These are phyloP conservation scores for Sacculina carcini DNA, from an alignment of 2,888 invertebrate species.

Conservation along the genomic window DNA sequence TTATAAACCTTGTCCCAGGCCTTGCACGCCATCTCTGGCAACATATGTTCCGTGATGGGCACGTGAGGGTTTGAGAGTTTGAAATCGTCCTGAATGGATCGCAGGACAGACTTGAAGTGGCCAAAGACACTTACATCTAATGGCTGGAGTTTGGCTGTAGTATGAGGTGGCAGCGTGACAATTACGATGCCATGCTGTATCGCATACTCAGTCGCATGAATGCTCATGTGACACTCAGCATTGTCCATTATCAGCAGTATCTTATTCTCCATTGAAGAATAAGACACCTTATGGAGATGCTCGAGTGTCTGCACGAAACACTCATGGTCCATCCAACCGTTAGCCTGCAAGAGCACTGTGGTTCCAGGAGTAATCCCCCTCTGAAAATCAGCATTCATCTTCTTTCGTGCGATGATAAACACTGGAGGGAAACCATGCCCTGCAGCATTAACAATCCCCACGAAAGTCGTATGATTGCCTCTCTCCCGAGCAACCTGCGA, in stretches of 20 bases:
- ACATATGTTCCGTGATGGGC: conserved; percentile 3
- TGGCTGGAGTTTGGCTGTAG: conserved; percentile 5
- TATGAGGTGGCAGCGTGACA: conserved; percentile 4
- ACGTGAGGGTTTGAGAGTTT: conserved; percentile 1
- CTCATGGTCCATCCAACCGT: conserved; percentile 5
- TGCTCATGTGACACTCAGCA: conserved; percentile 6
- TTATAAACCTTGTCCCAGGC: conserved; percentile 4
- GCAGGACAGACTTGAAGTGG: not conserved
- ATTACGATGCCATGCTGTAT: conserved; percentile 4
- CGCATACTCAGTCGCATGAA: conserved; percentile 4
- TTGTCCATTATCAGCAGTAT: not conserved
- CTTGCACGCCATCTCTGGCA: conserved; percentile 4
- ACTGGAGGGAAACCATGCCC: too few species aligned
- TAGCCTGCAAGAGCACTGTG: not conserved
- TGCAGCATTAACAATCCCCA: too few species aligned
- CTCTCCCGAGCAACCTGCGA: too few species aligned
- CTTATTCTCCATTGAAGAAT: not conserved
- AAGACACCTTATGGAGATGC: not conserved
- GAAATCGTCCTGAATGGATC: not conserved
- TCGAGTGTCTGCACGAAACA: conserved; percentile 4
- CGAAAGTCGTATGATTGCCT: conserved; percentile 4
- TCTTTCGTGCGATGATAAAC: conserved; percentile 3
- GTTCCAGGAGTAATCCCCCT: not conserved
- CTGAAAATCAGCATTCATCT: not conserved
- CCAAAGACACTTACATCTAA: conserved; percentile 5